A percentile compares a stretch with the other conserved stretches of the same genome.
Evolutionary conservation across 2,113 vertebrate genomes (phyloP).

Genomic region (Nothoprocta pentlandii): DNA sequence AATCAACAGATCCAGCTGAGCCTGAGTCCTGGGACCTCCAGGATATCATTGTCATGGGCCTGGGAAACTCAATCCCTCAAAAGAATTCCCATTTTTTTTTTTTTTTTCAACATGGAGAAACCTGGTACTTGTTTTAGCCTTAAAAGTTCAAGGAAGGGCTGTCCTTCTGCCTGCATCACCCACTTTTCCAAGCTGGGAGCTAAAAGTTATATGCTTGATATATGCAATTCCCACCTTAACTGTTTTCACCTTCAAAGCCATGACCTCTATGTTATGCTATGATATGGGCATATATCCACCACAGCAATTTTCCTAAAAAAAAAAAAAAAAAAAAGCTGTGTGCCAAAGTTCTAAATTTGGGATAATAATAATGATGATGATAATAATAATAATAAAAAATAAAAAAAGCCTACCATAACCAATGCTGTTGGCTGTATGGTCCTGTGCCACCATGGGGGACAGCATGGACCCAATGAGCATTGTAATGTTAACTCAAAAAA

Average conservation of each 20-base stretch:
- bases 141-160: neutral
- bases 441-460: accelerated
- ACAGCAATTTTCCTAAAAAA: neutral
- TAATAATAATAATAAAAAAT: neutral
- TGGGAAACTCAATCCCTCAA: no score
- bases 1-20: neutral
- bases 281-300: neutral
- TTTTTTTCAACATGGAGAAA: no score
- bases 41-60: no score
- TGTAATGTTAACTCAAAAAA: neutral
- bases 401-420: accelerated
- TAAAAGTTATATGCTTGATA: no score
- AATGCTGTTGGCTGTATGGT: accelerated
- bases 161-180: neutral
- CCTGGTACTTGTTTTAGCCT: no score
- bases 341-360: neutral
- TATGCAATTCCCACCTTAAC: accelerated
- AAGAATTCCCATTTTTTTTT: no score
- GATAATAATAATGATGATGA: neutral
- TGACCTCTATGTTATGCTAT: accelerated
- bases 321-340: no score
- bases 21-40: no score
- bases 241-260: neutral
- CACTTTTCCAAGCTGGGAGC: accelerated
- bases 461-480: accelerated